These are phyloP conservation scores for Itoplectis maculator DNA, from an alignment of 2,888 invertebrate genomes.

Conservation along the genomic window DNA sequence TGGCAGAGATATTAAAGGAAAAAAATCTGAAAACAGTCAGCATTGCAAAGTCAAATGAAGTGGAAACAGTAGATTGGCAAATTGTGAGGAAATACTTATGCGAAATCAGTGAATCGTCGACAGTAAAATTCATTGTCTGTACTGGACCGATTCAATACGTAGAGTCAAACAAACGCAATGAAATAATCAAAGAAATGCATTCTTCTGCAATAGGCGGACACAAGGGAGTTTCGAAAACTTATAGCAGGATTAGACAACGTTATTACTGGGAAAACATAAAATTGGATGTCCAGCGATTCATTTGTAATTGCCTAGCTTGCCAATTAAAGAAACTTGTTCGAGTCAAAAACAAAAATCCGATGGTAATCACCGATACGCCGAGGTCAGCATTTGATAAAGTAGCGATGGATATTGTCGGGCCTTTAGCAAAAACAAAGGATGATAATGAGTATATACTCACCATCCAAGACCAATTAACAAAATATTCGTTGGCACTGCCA, in stretches of 20 bases:
- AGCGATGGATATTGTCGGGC: constrained; percentile 1
- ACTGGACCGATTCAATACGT: constrained; percentile 18
- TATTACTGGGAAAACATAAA: constrained; percentile 27
- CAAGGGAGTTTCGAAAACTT: constrained; percentile 15
- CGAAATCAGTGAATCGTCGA: not conserved
- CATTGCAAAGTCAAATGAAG: constrained; percentile 30
- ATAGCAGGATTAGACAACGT: constrained; percentile 8
- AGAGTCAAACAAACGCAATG: not conserved
- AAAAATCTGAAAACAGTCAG: not conserved
- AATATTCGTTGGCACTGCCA: constrained; percentile 4
- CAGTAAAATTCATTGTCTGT: constrained; percentile 30
- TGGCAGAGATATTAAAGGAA: not conserved
- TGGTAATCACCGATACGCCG: constrained; percentile 21
- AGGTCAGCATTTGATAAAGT: not conserved
- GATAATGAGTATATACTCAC: not conserved
- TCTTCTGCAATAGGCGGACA: constrained; percentile 25
- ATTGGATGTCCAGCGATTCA: constrained; percentile 2
- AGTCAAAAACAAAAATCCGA: constrained; percentile 16
- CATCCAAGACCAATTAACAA: not conserved
- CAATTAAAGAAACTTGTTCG: not conserved
- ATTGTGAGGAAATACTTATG: not conserved
- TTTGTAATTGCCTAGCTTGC: not conserved
- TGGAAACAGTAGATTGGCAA: constrained; percentile 13
- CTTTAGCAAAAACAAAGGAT: not conserved
- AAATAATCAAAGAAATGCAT: constrained; percentile 28